Percentiles rank a stretch among this genome's conserved stretches.
phyloP scores from a whole-genome alignment of 2,797 vertebrate species.

The Pyrocephalus nanus region DNA sequence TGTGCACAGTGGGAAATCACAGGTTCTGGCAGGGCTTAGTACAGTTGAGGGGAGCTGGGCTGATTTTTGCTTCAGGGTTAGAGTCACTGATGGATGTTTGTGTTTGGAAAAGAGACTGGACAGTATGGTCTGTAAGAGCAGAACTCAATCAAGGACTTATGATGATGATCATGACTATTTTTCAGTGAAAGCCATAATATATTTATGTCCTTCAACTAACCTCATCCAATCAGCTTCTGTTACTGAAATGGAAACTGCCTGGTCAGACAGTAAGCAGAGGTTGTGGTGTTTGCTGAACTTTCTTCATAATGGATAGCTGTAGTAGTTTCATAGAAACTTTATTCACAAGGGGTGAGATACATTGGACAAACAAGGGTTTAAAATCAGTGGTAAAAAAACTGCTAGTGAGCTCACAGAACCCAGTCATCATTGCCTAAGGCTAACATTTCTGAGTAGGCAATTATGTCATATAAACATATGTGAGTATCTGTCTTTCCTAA shows the following conservation, averaged over 20 bases:
- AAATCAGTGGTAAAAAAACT: background rate
- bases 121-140: background rate
- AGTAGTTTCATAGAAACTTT: background rate
- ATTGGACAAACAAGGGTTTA: background rate
- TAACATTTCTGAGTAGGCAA: background rate
- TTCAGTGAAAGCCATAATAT: background rate
- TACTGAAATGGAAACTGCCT: background rate
- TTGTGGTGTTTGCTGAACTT: background rate
- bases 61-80: background rate
- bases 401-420: background rate
- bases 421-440: background rate
- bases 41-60: background rate
- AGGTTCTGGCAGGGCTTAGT: background rate
- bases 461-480: background rate
- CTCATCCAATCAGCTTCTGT: background rate
- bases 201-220: background rate
- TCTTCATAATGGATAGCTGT: background rate
- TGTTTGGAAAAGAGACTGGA: background rate
- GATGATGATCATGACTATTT: background rate
- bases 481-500: background rate
- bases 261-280: background rate
- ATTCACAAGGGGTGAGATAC: background rate
- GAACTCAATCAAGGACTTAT: background rate
- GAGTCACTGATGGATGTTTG: background rate
- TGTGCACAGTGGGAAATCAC: background rate